phyloP scores from a whole-genome alignment of 2,113 vertebrate species.

The Zeus faber region DNA sequence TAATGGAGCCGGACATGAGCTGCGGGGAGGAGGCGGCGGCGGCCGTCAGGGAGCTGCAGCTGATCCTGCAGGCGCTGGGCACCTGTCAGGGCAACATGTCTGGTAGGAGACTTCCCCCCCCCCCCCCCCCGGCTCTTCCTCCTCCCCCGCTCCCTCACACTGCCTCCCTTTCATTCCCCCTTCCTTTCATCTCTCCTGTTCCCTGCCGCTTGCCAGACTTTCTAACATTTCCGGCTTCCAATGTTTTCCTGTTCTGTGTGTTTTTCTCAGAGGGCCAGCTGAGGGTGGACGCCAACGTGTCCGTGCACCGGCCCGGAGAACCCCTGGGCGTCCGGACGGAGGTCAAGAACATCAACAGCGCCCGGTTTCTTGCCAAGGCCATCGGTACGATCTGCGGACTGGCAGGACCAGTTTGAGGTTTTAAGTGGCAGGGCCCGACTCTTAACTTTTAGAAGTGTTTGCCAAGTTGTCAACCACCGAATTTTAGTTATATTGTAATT shows the following conservation, averaged over 20 bases:
- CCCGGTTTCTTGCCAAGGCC: conserved; percentile 86
- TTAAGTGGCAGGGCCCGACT: no score
- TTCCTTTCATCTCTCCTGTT: no score
- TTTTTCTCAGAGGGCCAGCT: conserved; percentile 89
- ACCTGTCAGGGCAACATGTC: conserved; percentile 96
- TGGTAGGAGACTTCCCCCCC: conserved; percentile 72
- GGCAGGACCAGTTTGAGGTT: not conserved
- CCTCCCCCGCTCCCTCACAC: not conserved
- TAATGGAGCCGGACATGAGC: conserved; percentile 96
- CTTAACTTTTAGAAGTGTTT: no score
- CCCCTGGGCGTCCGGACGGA: conserved; percentile 88
- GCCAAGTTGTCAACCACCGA: no score
- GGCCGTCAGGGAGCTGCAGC: conserved; percentile 91
- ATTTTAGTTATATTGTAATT: no score
- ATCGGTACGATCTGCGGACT: conserved; percentile 76
- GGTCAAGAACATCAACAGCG: conserved; percentile 98
- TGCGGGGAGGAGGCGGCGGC: conserved; percentile 93
- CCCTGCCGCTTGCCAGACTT: not conserved
- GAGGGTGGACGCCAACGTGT: conserved; percentile 96
- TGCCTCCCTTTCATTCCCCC: not conserved
- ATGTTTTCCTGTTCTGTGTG: not conserved
- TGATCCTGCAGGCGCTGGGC: conserved; percentile 91
- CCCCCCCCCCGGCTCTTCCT: not conserved
- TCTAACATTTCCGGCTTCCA: conserved; percentile 4
- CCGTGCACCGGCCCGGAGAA: conserved; percentile 87